Conservation (phyloP, 1,140 invertebrate genomes). For the Caenorhabditis latens region DNA sequence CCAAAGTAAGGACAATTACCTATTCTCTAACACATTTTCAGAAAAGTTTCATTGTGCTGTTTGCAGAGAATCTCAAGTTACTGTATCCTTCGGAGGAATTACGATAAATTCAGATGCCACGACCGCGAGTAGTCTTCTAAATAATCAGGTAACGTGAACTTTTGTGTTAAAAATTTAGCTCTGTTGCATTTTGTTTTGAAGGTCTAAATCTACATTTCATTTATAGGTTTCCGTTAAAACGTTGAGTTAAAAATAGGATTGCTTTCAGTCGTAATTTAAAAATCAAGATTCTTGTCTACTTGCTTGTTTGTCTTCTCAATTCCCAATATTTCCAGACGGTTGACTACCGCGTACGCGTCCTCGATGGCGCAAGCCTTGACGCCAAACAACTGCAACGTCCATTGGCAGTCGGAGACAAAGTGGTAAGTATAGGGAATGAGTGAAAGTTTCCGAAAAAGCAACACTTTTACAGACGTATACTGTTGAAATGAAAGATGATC, state of each 20-base stretch:
- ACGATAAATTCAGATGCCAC: conserved; percentile 69
- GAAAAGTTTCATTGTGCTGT: conserved; percentile 26
- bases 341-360: conserved; percentile 75
- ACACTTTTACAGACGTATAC: conserved; percentile 71
- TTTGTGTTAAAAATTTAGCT: background rate
- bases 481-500: conserved; percentile 71
- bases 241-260: too few relatives aligned
- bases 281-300: too few relatives aligned
- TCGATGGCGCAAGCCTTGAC: conserved; percentile 67
- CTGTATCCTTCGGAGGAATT: conserved; percentile 76
- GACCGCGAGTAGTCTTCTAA: conserved; percentile 7
- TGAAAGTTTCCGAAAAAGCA: background rate
- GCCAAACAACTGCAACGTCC: conserved; percentile 68
- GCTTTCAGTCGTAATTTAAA: too few relatives aligned
- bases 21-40: background rate
- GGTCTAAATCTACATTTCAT: too few relatives aligned
- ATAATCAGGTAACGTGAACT: background rate
- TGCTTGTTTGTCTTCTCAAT: too few relatives aligned
- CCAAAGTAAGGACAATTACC: conserved; percentile 57
- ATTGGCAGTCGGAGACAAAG: conserved; percentile 75
- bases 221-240: too few relatives aligned
- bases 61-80: conserved; percentile 72
- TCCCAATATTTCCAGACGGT: conserved; percentile 61
- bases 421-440: conserved; percentile 66
- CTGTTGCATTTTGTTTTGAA: background rate